Conservation (phyloP, 1,140 invertebrate species). For the Micrasema minimum region DNA sequence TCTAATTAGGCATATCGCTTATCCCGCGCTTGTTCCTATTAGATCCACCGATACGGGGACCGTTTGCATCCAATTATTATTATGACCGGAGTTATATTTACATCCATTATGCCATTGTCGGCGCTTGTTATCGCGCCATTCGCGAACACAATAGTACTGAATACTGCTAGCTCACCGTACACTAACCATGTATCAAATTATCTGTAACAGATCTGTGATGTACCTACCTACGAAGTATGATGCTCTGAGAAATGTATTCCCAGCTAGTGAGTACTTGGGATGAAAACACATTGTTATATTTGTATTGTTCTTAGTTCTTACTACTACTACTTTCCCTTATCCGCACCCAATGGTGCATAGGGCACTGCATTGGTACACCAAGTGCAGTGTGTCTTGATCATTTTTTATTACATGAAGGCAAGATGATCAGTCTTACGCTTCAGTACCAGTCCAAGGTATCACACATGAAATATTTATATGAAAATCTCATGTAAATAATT, state of each 20-base stretch:
- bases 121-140: conserved; percentile 36
- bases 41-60: conserved; percentile 19
- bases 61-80: conserved; percentile 40
- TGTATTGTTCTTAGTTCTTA: conserved; percentile 5
- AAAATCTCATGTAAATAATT: too few relatives aligned
- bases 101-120: conserved; percentile 39
- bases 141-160: not conserved
- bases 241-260: conserved; percentile 2
- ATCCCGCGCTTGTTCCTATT: conserved; percentile 18
- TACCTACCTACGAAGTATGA: not conserved
- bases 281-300: conserved; percentile 17
- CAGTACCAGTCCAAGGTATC: too few relatives aligned
- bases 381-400: too few relatives aligned
- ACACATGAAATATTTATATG: too few relatives aligned
- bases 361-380: too few relatives aligned
- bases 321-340: too few relatives aligned
- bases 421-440: too few relatives aligned
- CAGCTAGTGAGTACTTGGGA: too few relatives aligned
- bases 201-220: conserved; percentile 16
- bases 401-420: too few relatives aligned
- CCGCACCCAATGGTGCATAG: too few relatives aligned
- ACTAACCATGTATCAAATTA: conserved; percentile 15
- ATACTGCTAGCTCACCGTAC: conserved; percentile 27
- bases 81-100: conserved; percentile 26
- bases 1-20: conserved; percentile 26